Evolutionary conservation across 2,113 vertebrate species (phyloP).

Genomic region (Xiphias gladius): DNA sequence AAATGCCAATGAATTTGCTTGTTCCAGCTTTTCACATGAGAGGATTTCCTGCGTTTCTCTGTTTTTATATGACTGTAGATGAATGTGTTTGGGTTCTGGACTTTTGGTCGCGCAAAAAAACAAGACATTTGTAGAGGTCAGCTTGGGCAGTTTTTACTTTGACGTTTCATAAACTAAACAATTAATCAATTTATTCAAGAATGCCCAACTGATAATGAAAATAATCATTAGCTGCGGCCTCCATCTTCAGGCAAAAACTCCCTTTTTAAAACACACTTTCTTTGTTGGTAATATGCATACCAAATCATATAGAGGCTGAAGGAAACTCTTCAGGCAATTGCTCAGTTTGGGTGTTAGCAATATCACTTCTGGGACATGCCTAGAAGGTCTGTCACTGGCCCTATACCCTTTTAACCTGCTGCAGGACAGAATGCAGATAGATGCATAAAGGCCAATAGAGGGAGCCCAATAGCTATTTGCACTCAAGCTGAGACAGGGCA

Average conservation of each 20-base stretch:
- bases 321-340: background rate
- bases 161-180: background rate
- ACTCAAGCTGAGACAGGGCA: slow-evolving; percentile 26
- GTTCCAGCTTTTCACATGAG: background rate
- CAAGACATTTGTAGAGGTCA: background rate
- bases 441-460: slow-evolving; percentile 77
- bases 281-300: background rate
- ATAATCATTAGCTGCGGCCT: too few species aligned
- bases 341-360: background rate
- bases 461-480: slow-evolving; percentile 79
- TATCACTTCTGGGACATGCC: background rate
- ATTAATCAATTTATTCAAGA: background rate
- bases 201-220: background rate
- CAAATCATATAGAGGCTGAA: background rate
- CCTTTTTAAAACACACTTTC: background rate
- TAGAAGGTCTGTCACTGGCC: background rate
- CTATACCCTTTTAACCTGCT: slow-evolving; percentile 28
- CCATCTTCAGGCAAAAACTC: too few species aligned
- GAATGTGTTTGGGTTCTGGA: background rate
- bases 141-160: background rate
- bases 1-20: background rate
- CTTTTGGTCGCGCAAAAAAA: background rate
- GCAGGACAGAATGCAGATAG: slow-evolving; percentile 48
- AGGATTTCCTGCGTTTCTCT: background rate
- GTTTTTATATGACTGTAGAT: background rate